Evolutionary conservation across 2,113 vertebrate genomes (phyloP).

Genomic region (Nestor notabilis): DNA sequence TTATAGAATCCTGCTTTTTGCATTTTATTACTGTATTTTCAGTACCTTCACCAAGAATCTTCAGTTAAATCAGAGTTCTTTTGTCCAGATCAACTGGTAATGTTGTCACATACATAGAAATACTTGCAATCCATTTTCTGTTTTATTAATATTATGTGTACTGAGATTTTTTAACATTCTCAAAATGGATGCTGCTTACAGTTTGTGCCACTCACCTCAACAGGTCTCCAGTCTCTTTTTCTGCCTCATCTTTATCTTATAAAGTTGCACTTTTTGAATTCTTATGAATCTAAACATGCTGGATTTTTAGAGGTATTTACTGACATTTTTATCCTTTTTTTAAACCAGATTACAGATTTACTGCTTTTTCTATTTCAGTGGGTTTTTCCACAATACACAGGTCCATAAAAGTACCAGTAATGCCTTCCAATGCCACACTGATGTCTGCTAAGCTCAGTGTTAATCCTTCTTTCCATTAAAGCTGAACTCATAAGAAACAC

Average conservation of each 20-base stretch:
- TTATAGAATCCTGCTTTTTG: not conserved
- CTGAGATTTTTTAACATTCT: not conserved
- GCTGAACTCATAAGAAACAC: not conserved
- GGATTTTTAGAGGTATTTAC: not conserved
- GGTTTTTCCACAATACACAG: not conserved
- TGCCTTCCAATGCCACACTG: not conserved
- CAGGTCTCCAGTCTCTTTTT: not conserved
- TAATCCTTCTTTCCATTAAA: not conserved
- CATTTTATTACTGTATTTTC: not conserved
- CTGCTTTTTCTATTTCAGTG: not conserved
- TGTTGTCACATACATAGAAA: not conserved
- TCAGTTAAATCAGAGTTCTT: not conserved
- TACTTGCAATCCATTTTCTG: not conserved
- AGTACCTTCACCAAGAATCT: not conserved
- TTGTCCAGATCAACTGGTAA: not conserved
- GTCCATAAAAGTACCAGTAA: not conserved
- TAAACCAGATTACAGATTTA: not conserved
- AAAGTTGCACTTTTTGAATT: not conserved
- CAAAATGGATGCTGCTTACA: not conserved
- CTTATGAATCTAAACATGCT: accelerated
- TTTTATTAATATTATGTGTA: not conserved
- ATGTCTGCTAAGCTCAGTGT: accelerated
- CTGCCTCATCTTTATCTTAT: not conserved
- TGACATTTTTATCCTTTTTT: not conserved
- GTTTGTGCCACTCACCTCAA: not conserved